Evolutionary conservation across 2,888 invertebrate genomes (phyloP).

Genomic region (Lysandra bellargus): DNA sequence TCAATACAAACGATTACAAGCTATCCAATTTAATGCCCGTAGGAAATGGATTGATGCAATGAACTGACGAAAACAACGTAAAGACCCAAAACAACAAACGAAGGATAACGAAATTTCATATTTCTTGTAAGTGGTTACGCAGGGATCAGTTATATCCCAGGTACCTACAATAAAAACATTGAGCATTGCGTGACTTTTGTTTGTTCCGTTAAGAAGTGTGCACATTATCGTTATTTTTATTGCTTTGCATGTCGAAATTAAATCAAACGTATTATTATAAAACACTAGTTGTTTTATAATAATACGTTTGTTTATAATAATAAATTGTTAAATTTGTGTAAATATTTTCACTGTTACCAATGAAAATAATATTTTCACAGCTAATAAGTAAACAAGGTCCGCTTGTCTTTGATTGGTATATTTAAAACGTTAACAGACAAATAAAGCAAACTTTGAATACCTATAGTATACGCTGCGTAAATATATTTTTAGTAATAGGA

Average conservation of each 20-base stretch:
- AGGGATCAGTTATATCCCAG: constrained; percentile 13
- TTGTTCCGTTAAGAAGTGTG: not conserved
- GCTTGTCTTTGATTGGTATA: no score
- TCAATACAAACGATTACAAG: not conserved
- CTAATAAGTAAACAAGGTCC: no score
- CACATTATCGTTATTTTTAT: not conserved
- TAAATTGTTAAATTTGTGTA: no score
- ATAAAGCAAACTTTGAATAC: no score
- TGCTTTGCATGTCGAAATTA: not conserved
- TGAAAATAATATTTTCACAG: no score
- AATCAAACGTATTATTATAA: not conserved
- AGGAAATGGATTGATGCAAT: not conserved
- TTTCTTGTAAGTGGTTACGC: constrained; percentile 13
- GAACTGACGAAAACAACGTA: constrained; percentile 1
- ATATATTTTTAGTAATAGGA: no score
- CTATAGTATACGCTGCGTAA: no score
- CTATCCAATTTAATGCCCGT: not conserved
- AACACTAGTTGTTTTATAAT: no score
- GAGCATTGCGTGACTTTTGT: constrained; percentile 9
- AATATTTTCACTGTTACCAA: not conserved
- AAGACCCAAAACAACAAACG: not conserved
- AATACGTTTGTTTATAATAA: no score
- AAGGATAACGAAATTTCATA: constrained; percentile 21
- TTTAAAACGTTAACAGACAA: no score
- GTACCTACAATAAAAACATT: constrained; percentile 19